These are phyloP conservation scores for Pluvianellus socialis DNA, from an alignment of 2,113 vertebrate genomes.

Conservation along the genomic window DNA sequence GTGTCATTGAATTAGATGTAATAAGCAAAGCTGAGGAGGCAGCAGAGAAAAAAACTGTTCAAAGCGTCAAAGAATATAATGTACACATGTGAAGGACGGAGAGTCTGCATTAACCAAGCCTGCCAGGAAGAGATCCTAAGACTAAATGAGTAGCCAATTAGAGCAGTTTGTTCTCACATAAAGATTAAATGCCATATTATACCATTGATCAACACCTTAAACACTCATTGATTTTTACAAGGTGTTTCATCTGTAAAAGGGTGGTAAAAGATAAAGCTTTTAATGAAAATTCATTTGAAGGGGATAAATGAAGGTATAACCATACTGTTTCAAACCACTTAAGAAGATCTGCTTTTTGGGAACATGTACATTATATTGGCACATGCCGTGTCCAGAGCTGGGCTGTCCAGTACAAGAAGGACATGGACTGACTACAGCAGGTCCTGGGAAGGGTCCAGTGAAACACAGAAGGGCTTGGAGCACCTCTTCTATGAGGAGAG, in stretches of 20 bases:
- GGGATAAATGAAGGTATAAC: neutral
- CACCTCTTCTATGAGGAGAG: neutral
- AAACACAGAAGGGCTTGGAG: neutral
- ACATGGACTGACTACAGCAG: neutral
- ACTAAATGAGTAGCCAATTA: constrained; percentile 30
- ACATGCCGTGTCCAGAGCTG: neutral
- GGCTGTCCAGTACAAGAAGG: neutral
- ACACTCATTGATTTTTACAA: constrained; percentile 33
- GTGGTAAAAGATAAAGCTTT: neutral
- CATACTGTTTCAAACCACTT: neutral
- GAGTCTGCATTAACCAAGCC: neutral
- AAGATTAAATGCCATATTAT: constrained; percentile 17
- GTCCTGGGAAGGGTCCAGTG: neutral
- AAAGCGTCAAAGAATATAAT: neutral
- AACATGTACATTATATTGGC: neutral
- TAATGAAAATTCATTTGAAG: constrained; percentile 2
- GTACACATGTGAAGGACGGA: neutral
- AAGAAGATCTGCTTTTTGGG: neutral
- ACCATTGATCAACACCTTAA: constrained; percentile 17
- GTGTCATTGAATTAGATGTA: neutral
- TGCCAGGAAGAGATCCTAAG: neutral
- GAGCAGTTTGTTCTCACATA: neutral
- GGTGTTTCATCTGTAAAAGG: neutral
- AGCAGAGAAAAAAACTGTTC: neutral
- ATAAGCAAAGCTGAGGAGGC: neutral